Conservation (phyloP, 2,888 invertebrate species). For the Lymantria monacha region DNA sequence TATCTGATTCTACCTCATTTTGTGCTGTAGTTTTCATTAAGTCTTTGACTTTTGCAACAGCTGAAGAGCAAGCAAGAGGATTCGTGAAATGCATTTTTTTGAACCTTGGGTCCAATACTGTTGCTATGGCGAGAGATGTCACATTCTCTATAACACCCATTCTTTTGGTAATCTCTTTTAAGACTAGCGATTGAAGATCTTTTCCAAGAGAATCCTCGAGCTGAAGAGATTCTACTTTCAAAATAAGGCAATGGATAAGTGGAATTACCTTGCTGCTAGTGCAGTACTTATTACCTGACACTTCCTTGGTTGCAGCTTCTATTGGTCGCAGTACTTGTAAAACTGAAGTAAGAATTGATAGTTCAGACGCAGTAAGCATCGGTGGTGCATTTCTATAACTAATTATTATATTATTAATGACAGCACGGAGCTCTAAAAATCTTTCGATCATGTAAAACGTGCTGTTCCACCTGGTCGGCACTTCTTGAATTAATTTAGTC, state of each 20-base stretch:
- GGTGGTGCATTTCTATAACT: background rate
- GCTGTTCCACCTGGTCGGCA: slow-evolving; percentile 17
- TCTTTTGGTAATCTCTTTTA: slow-evolving; percentile 14
- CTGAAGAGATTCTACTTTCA: slow-evolving; percentile 6
- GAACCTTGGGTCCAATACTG: slow-evolving; percentile 18
- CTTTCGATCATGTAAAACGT: background rate
- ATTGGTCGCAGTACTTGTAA: background rate
- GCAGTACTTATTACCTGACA: slow-evolving; percentile 16
- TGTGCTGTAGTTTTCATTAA: slow-evolving; percentile 15
- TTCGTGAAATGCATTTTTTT: slow-evolving; percentile 27
- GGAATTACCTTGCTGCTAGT: slow-evolving; percentile 15
- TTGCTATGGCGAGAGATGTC: slow-evolving; percentile 29
- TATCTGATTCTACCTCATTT: slow-evolving; percentile 14
- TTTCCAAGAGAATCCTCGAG: slow-evolving; percentile 2
- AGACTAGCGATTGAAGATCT: slow-evolving; percentile 2
- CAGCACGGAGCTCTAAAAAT: background rate
- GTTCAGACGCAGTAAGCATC: background rate
- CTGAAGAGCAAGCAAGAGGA: slow-evolving; percentile 17
- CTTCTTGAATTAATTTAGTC: slow-evolving; percentile 13
- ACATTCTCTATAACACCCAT: slow-evolving; percentile 17
- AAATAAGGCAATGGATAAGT: slow-evolving; percentile 3
- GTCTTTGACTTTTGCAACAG: slow-evolving; percentile 6
- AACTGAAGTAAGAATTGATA: background rate
- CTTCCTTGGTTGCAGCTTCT: slow-evolving; percentile 9
- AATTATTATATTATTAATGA: background rate